These are phyloP conservation scores for Poliocrania exsul DNA, from an alignment of 2,797 vertebrate species.

Conservation along the genomic window DNA sequence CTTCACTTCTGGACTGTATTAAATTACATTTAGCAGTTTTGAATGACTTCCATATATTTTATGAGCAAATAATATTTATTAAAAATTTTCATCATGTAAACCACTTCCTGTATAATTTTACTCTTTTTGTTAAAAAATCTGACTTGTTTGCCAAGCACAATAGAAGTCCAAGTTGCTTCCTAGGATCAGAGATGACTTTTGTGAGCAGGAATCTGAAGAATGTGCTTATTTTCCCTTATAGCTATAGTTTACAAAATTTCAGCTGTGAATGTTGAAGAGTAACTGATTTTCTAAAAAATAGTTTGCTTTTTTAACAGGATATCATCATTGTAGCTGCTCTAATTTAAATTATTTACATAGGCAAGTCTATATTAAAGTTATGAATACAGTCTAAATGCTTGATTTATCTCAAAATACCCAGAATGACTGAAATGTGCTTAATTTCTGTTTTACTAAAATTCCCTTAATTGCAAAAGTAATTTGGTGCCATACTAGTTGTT, in stretches of 20 bases:
- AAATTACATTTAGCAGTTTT: slow-evolving; percentile 36
- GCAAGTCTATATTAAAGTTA: not conserved
- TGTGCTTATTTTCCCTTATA: slow-evolving; percentile 59
- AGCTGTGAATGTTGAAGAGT: slow-evolving; percentile 29
- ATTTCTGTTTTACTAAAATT: not conserved
- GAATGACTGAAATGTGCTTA: not conserved
- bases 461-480: slow-evolving; percentile 4
- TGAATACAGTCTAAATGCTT: not conserved
- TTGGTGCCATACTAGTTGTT: not conserved
- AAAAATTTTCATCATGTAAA: slow-evolving; percentile 32
- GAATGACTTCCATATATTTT: slow-evolving; percentile 13
- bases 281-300: not conserved
- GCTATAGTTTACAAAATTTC: slow-evolving; percentile 58
- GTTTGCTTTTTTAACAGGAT: not conserved
- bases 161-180: slow-evolving; percentile 43
- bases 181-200: slow-evolving; percentile 47
- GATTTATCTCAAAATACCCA: slow-evolving; percentile 10
- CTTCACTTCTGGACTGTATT: slow-evolving; percentile 55
- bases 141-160: slow-evolving; percentile 35
- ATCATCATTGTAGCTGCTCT: not conserved
- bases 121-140: slow-evolving; percentile 45
- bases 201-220: slow-evolving; percentile 69
- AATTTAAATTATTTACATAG: slow-evolving; percentile 10
- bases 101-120: slow-evolving; percentile 22
- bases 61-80: slow-evolving; percentile 8